phyloP scores from a whole-genome alignment of 2,113 vertebrate species.

The Peromyscus californicus region DNA sequence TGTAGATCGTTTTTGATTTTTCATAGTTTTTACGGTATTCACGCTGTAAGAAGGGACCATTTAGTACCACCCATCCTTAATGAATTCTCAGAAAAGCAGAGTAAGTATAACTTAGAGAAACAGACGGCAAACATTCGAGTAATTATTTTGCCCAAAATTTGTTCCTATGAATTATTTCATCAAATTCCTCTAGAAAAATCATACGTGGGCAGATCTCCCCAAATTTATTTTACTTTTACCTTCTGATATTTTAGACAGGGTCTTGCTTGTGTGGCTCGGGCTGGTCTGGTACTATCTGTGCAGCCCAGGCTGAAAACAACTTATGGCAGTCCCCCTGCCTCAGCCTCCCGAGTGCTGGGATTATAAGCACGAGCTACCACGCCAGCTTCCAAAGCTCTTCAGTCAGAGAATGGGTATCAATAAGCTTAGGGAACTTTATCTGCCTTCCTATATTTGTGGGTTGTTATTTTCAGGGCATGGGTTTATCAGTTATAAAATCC shows the following conservation, averaged over 20 bases:
- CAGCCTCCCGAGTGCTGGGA: background rate
- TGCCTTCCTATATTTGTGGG: background rate
- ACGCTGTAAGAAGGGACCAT: constrained; percentile 85
- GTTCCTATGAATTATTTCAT: background rate
- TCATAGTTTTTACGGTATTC: constrained; percentile 96
- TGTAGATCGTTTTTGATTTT: constrained; percentile 93
- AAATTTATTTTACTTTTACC: background rate
- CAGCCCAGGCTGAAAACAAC: background rate
- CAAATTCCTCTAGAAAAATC: background rate
- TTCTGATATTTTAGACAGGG: background rate
- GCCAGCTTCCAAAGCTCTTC: background rate
- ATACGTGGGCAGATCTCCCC: background rate
- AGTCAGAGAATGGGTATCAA: background rate
- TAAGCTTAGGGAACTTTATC: background rate
- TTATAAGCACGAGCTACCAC: background rate
- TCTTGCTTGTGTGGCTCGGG: background rate
- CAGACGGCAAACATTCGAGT: background rate
- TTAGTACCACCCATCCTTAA: background rate
- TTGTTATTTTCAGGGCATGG: background rate
- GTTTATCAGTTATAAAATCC: background rate
- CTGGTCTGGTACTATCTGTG: background rate
- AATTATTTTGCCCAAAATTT: constrained; percentile 26
- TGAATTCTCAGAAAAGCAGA: constrained; percentile 29
- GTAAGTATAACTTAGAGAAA: constrained; percentile 2
- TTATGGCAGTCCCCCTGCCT: background rate